Evolutionary conservation across 2,797 vertebrate genomes (phyloP), one percentile per base, ranked within the genome.

Genomic region (Danio kyathit): DNA sequence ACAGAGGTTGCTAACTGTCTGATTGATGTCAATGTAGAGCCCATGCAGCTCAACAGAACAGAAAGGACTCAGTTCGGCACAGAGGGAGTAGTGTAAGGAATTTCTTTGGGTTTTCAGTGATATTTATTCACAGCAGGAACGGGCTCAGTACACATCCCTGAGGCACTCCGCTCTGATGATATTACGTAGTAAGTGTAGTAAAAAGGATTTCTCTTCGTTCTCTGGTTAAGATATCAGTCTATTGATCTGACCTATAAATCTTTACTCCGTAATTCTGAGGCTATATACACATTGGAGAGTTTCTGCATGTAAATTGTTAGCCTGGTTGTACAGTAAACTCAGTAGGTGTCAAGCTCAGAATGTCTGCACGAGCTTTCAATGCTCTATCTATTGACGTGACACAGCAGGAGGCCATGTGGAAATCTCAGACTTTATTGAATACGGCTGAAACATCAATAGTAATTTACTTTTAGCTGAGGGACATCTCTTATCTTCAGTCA

Each of bases 401-500:
- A 38, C 44, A 12, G 21, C 19, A 17, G 41, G 51, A 5, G 2
- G 49, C 44, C 52, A 70, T 70, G 46, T 29, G n/a, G 1, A 71
- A n/a, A 71, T 52, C 14, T 51, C 17, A 43, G 38, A n/a, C 61
- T 21, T 73, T 72, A 49, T 79, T 71, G 52, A 74, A 72, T 67
- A 49, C 79, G 21, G 79, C 19, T 52, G 43, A 72, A 49, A 81
- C 38, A 56, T 83, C 79, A 67, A 81, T 81, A 63, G 11, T 75
- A 74, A 78, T 70, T 41, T 54, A 51, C 61, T 85, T 52, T 76
- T 65, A 11, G 14, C 19, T 74, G 59, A 76, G 52, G 49, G 64
- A 51, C 40, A 51, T 51, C n/a, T 52, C 66, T 38, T 61, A 60
- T 79, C 46, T 71, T 6, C 46, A 63, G 76, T 46, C n/a, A 49